Evolutionary conservation across 2,888 invertebrate genomes (phyloP), one percentile per base, ranked within the genome.

Genomic region (Dasysyrphus albostriatus): DNA sequence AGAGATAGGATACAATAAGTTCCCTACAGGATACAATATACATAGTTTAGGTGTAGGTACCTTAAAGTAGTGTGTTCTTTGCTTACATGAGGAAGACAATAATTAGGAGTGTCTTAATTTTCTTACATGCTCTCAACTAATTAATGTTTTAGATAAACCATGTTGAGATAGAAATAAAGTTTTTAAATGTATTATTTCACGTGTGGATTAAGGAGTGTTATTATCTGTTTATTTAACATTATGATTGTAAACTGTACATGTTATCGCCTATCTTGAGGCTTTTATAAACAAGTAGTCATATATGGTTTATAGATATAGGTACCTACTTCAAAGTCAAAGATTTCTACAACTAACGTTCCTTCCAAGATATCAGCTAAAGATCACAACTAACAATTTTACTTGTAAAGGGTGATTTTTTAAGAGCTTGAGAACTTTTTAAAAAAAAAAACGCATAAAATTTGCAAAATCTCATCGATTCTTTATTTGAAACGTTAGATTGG

Each of bases 51-150:
- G 47, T 16, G 7, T n/a, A n/a, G n/a, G n/a, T 39, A 5, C 10
- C 44, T n/a, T n/a, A n/a, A 7, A 8, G n/a, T 16, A 16, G 2
- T 7, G n/a, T 9, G 8, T 16, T 2, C 0, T 12, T 3, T 3
- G 8, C 14, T 7, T 3, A 14, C 14, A 59, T 12, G 39, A 14
- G 16, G 12, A 19, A 49, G 32, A 19, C 65, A 34, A 3, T 24
- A 24, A 49, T 67, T 67, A 49, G 65, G 34, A 47, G 49, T 67
- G 16, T 47, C 47, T 67, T 49, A 49, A 49, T 67, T 47, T 67
- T 54, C 24, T 1, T 69, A 54, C 37, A 69, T 29, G 24, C 29
- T 69, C 16, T 54, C 39, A 54, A 39, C n/a, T 51, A 54, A 67
- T 51, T 67, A 51, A 54, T 54, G 51, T 69, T 69, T n/a, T 54